phyloP scores from a whole-genome alignment of 2,113 vertebrate genomes.

The Aldabrachelys gigantea region DNA sequence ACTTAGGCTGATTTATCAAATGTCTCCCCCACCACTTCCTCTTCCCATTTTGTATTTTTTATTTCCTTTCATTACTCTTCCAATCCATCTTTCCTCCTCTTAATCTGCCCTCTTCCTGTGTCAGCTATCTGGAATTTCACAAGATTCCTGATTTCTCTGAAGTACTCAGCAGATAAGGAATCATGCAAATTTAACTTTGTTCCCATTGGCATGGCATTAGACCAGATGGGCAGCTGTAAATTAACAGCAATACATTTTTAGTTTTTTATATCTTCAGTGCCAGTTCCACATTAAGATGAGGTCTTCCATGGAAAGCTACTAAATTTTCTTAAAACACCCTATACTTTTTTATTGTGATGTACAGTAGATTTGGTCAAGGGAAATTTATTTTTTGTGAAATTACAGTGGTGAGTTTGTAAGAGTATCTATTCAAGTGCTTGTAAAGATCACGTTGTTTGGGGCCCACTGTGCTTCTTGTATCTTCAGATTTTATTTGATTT shows the following conservation, averaged over 20 bases:
- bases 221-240: neutral
- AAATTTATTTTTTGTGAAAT: neutral
- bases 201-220: neutral
- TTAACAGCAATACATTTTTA: neutral
- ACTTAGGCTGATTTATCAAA: neutral
- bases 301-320: neutral
- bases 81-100: neutral
- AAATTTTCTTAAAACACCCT: neutral
- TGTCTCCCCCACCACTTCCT: neutral
- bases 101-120: neutral
- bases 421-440: neutral
- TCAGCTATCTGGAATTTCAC: neutral
- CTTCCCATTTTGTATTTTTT: neutral
- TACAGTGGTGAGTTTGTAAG: neutral
- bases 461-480: neutral
- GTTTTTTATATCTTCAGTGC: neutral
- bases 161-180: neutral
- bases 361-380: neutral
- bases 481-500: conserved; percentile 26
- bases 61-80: neutral
- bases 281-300: neutral
- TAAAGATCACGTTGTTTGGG: neutral
- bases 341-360: neutral
- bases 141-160: neutral
- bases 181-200: neutral